phyloP scores from a whole-genome alignment of 2,797 vertebrate species.

The Poecilia wingei region DNA sequence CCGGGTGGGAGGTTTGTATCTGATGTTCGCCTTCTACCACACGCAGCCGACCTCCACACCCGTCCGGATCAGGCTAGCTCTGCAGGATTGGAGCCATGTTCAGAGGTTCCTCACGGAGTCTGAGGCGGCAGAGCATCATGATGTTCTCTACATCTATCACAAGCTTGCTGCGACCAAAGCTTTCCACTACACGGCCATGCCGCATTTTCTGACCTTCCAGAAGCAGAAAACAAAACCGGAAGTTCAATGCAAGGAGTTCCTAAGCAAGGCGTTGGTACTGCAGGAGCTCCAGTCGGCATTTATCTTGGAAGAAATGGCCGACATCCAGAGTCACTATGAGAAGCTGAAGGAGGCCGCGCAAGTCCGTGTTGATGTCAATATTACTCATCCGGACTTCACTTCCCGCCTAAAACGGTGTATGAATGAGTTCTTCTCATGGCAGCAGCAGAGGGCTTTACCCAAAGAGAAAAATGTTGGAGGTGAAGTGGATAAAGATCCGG shows the following conservation, averaged over 20 bases:
- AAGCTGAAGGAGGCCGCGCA: constrained; percentile 39
- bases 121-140: constrained; percentile 33
- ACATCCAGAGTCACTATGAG: constrained; percentile 62
- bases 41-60: constrained; percentile 40
- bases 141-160: constrained; percentile 59
- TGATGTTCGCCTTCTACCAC: constrained; percentile 69
- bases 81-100: constrained; percentile 57
- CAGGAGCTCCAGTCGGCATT: constrained; percentile 50
- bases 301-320: constrained; percentile 56
- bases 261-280: constrained; percentile 24
- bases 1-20: constrained; percentile 67
- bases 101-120: constrained; percentile 61
- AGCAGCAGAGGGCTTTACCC: constrained; percentile 51
- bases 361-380: constrained; percentile 20
- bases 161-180: constrained; percentile 55
- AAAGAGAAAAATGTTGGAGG: not conserved
- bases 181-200: constrained; percentile 67
- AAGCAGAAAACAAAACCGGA: constrained; percentile 42
- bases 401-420: constrained; percentile 22
- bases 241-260: constrained; percentile 28
- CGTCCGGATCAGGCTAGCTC: constrained; percentile 52
- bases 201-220: constrained; percentile 58
- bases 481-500: not conserved
- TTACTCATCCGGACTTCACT: constrained; percentile 34
- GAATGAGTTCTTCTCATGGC: constrained; percentile 60